Evolutionary conservation across 1,140 invertebrate species (phyloP), one percentile per base, ranked within the genome.

Genomic region (Apolygus lucorum): DNA sequence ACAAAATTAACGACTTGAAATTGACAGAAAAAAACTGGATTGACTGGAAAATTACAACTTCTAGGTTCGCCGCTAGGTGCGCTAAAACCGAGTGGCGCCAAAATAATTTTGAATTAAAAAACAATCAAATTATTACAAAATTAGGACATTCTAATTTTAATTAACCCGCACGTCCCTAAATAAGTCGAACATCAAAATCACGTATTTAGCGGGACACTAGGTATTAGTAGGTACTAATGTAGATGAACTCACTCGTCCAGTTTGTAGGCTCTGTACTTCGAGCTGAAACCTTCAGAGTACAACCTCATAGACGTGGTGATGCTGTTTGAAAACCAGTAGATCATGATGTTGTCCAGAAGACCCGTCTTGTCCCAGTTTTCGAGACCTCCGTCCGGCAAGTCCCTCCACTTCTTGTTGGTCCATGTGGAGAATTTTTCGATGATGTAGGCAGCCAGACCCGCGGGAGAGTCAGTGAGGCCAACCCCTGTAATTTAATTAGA

Each of bases 301-400:
- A 92, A 78, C 67, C 93, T 81, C 74, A 86, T 80, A 0, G 90
- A 90, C 0, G 89, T 88, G 0, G 89, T 90, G 1, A 93, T 90
- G 0, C 86, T 86, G 70, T 86, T 86, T 0, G 87, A 87, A 0
- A 87, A 75, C 87, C 91, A 96, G 77, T 95, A 96, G 28, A 95
- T 78, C 90, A 94, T 95, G 0, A 96, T 76, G 76, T 94, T 93
- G 72, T 95, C 93, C 1, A 96, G 78, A 1, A 96, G 78, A 73
- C 93, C 88, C 64, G 92, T 89, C 63, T 88, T 78, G 0, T 82
- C 83, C 74, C 80, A 90, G 68, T 83, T 82, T 62, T 83, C 80
- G 0, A 82, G 81, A 0, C 90, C 90, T 21, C 92, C 93, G 77
- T 95, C 90, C 0, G 79, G 74, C 22, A 83, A 76, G 0, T 80